Evolutionary conservation across 92 coral and sea anemone species (phyloP).

Genomic region (Actinostola sp.): DNA sequence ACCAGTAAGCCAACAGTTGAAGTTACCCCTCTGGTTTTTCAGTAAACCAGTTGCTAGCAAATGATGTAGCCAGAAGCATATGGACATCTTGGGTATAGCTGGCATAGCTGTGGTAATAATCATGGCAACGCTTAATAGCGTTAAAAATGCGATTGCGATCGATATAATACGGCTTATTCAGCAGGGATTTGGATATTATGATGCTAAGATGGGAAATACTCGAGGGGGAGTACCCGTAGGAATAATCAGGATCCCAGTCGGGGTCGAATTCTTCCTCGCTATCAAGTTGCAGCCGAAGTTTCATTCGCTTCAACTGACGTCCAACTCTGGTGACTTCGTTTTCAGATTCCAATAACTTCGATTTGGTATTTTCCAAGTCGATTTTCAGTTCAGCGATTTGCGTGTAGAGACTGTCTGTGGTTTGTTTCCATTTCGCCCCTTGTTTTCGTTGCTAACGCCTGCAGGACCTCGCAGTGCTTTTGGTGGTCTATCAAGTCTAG

Average conservation of each 20-base stretch:
- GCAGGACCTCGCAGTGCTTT: conserved; percentile 66
- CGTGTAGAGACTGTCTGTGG: conserved; percentile 79
- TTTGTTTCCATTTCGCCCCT: conserved; percentile 45
- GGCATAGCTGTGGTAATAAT: conserved; percentile 90
- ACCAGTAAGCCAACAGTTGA: conserved; percentile 83
- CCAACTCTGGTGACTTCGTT: conserved; percentile 86
- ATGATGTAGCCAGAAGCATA: conserved; percentile 89
- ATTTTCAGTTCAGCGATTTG: conserved; percentile 84
- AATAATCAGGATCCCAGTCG: conserved; percentile 96
- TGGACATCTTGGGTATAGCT: conserved; percentile 98
- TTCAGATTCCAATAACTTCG: conserved; percentile 78
- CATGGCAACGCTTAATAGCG: conserved; percentile 96
- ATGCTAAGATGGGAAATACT: conserved; percentile 93
- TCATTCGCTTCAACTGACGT: conserved; percentile 82
- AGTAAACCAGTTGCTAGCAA: conserved; percentile 97
- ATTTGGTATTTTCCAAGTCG: conserved; percentile 85
- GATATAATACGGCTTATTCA: conserved; percentile 88
- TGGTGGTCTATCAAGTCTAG: conserved; percentile 78
- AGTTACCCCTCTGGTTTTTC: conserved; percentile 90
- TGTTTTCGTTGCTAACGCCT: conserved; percentile 67
- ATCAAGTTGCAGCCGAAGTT: conserved; percentile 71
- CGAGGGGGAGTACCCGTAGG: conserved; percentile 94
- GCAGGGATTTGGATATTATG: conserved; percentile 75
- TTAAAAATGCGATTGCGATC: conserved; percentile 97
- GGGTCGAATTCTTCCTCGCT: conserved; percentile 73